These are phyloP conservation scores for Malacoraja senta DNA, from an alignment of 2,797 vertebrate species.

Conservation along the genomic window DNA sequence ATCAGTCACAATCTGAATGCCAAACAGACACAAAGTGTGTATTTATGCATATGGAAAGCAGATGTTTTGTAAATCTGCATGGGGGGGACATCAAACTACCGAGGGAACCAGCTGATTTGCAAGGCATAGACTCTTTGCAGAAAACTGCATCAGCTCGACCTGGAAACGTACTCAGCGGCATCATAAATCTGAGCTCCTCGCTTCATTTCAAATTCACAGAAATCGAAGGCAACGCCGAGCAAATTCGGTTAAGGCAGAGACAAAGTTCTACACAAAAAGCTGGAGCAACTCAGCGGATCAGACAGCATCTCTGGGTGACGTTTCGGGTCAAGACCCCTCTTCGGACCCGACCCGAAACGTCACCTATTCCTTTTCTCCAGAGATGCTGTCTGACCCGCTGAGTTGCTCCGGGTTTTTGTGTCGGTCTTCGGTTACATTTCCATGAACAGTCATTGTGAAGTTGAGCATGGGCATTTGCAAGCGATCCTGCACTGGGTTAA, in stretches of 20 bases:
- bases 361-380: no score
- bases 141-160: constrained; percentile 47
- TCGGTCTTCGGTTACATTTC: constrained; percentile 48
- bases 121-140: constrained; percentile 49
- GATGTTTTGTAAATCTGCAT: constrained; percentile 68
- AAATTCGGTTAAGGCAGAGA: not conserved
- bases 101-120: constrained; percentile 54
- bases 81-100: constrained; percentile 46
- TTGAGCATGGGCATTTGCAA: constrained; percentile 53
- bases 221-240: not conserved
- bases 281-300: no score
- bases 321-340: no score
- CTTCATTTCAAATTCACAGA: constrained; percentile 40
- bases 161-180: constrained; percentile 50
- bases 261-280: not conserved
- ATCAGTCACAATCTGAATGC: not conserved
- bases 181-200: constrained; percentile 45
- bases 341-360: no score
- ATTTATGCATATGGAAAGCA: constrained; percentile 76
- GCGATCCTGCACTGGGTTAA: constrained; percentile 17
- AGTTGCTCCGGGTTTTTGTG: no score
- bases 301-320: no score
- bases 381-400: no score
- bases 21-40: constrained; percentile 50
- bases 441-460: constrained; percentile 64